Evolutionary conservation across 2,888 invertebrate genomes (phyloP), one percentile per base, ranked within the genome.

Genomic region (Stegophylla sp.): DNA sequence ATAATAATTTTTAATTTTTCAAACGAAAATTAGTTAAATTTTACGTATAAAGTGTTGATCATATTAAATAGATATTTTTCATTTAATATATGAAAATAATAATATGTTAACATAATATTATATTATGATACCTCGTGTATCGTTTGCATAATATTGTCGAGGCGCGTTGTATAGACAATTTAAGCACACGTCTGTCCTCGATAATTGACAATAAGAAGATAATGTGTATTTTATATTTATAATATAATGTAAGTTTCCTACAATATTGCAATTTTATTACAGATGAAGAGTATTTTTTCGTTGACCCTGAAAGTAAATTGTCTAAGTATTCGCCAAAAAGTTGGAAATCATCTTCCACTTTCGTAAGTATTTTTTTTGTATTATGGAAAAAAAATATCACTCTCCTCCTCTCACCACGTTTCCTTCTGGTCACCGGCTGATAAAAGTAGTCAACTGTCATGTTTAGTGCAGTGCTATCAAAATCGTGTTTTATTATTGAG

Each of bases 261-360:
- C 45, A 10, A 53, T n/a, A 26, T n/a, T 56, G 9, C 17, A n/a
- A 34, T 59, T 53, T 86, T 84, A 84, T 84, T 92, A 59, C 90
- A 97, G 97, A 96, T 90, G 95, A 94, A 88, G 97, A 97, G 89
- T 96, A 94, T 88, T 91, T 96, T 86, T 98, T 97, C 89, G 93
- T 96, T 88, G 95, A 97, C 87, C 92, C 93, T 87, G 96, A 96
- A 87, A 94, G 93, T 89, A 97, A 97, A 89, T 90, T 98, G 86
- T 95, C 95, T 86, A 97, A 97, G 89, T 95, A 96, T 89, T 96
- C 96, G 85, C 95, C 96, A 86, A 97, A 97, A 89, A 94, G 94
- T 88, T 97, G 97, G 96, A 93, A 96, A 87, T 94, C 95, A 85
- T 95, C 95, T 84, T 94, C 94, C 88, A 94, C 94, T 86, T 94